Evolutionary conservation across 2,888 invertebrate genomes (phyloP).

Genomic region (Chirona hameri): DNA sequence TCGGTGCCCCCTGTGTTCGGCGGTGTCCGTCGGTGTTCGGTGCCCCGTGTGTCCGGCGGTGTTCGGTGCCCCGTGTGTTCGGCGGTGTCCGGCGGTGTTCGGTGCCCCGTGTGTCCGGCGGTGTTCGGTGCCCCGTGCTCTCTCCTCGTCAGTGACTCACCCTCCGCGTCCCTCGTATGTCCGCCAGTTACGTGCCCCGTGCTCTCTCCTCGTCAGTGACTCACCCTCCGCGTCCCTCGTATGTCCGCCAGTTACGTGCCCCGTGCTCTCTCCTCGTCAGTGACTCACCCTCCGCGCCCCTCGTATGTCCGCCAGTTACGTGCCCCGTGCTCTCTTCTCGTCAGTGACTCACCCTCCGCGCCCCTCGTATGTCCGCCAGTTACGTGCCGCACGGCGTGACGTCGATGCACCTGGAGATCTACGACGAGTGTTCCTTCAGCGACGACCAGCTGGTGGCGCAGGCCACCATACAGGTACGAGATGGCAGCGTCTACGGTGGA

Average conservation of each 20-base stretch:
- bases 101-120: no score
- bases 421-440: constrained; percentile 94
- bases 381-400: constrained; percentile 83
- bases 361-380: constrained; percentile 50
- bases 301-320: no score
- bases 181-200: background rate
- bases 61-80: no score
- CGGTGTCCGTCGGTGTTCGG: no score
- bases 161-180: background rate
- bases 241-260: constrained; percentile 60
- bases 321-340: no score
- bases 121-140: no score
- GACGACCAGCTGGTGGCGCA: constrained; percentile 95
- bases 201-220: background rate
- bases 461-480: constrained; percentile 51
- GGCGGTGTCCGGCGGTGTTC: no score
- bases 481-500: no score
- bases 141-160: background rate
- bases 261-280: no score
- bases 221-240: background rate
- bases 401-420: constrained; percentile 86
- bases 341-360: background rate
- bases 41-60: no score
- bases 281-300: background rate
- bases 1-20: no score